Evolutionary conservation across 2,888 invertebrate species (phyloP).

Genomic region (Macaria notata): DNA sequence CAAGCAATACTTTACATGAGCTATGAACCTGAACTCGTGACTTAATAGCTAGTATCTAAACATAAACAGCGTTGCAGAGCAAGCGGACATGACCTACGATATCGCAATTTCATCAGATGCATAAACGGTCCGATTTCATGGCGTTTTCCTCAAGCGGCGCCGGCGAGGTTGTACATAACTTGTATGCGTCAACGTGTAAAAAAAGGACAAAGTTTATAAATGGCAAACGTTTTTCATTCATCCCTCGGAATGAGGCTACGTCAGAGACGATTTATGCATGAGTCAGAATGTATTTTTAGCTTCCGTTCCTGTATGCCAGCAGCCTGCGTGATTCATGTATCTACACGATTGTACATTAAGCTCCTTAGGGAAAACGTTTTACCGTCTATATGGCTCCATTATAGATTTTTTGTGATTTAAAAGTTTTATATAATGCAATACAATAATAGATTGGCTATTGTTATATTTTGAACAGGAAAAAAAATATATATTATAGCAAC

Average conservation of each 20-base stretch:
- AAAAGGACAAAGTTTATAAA: constrained; percentile 27
- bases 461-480: no score
- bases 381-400: not conserved
- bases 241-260: constrained; percentile 49
- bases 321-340: constrained; percentile 11
- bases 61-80: constrained; percentile 11
- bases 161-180: constrained; percentile 19
- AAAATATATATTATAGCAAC: no score
- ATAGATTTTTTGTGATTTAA: no score
- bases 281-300: constrained; percentile 53
- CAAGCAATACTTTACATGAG: not conserved
- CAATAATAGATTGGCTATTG: no score
- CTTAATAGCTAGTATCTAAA: constrained; percentile 5
- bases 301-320: constrained; percentile 21
- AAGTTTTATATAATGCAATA: no score
- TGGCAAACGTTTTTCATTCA: constrained; percentile 54
- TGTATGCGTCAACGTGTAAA: constrained; percentile 31
- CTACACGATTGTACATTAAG: not conserved
- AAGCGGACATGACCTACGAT: constrained; percentile 31
- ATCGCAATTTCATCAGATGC: constrained; percentile 26
- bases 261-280: constrained; percentile 46
- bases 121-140: constrained; percentile 22
- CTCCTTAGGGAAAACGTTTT: not conserved
- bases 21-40: constrained; percentile 7
- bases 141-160: constrained; percentile 28